A percentile compares a stretch with the other conserved stretches of the same genome.
Evolutionary conservation across 2,113 vertebrate species (phyloP).

Genomic region (Rhea pennata): DNA sequence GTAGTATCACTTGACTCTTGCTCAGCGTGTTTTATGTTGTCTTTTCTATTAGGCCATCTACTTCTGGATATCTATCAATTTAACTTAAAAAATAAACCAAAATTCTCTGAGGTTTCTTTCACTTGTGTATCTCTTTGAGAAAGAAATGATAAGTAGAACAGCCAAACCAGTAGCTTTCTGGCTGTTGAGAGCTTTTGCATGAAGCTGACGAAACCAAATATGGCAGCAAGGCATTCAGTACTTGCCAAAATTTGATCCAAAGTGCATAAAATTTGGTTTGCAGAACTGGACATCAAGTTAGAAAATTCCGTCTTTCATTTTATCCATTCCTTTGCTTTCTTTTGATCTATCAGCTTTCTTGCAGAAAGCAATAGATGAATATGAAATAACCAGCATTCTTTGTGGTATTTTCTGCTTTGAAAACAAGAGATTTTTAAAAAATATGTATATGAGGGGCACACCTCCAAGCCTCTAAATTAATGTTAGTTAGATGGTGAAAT

Average conservation of each 20-base stretch:
- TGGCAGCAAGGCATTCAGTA: background rate
- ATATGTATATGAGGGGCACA: fast-evolving
- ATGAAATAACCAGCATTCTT: background rate
- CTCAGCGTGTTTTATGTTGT: background rate
- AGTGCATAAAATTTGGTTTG: background rate
- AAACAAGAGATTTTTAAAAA: background rate
- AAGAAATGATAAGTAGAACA: background rate
- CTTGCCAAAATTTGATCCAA: background rate
- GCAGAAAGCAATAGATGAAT: background rate
- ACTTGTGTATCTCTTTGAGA: background rate
- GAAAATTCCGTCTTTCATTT: background rate
- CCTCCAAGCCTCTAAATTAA: background rate
- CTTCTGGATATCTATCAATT: background rate
- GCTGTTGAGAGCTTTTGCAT: background rate
- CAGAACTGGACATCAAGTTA: background rate
- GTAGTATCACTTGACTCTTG: background rate
- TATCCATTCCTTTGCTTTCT: background rate
- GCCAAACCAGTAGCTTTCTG: background rate
- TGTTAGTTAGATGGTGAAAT: background rate
- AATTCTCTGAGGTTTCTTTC: background rate
- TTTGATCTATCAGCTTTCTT: background rate
- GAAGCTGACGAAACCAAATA: background rate
- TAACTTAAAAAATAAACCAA: background rate
- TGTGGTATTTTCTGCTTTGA: background rate
- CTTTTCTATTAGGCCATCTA: background rate